A percentile compares a stretch with the other conserved stretches of the same genome.
phyloP scores from a whole-genome alignment of 37 sponge, comb jelly and placozoan species.

The Spongilla lacustris region DNA sequence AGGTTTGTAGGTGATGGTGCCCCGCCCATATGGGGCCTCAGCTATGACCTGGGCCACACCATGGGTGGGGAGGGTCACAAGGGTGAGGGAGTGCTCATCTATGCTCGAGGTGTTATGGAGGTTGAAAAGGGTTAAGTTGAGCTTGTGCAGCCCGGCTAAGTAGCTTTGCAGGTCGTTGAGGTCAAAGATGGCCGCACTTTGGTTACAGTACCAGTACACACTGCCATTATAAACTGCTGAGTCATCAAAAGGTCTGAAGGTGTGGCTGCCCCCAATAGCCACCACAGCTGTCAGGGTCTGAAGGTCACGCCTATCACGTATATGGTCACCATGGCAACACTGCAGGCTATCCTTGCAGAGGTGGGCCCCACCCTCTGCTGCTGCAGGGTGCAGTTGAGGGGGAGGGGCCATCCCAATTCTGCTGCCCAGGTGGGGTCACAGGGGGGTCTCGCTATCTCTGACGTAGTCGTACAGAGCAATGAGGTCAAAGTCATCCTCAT shows the following conservation, averaged over 20 bases:
- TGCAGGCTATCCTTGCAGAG: conserved; percentile 59
- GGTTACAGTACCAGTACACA: conserved; percentile 51
- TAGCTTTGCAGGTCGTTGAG: conserved; percentile 71
- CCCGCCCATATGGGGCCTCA: neutral
- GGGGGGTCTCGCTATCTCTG: conserved; percentile 54
- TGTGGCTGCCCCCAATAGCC: conserved; percentile 8
- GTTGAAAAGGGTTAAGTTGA: conserved; percentile 59
- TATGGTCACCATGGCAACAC: conserved; percentile 56
- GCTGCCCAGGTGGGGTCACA: conserved; percentile 68
- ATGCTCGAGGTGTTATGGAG: conserved; percentile 56
- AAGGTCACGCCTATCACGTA: conserved; percentile 57
- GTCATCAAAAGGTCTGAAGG: conserved; percentile 68
- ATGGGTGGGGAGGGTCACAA: conserved; percentile 18
- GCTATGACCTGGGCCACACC: conserved; percentile 18
- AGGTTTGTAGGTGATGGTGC: conserved; percentile 62
- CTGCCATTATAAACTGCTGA: conserved; percentile 16
- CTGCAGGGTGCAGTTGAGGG: conserved; percentile 10
- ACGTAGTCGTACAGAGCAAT: conserved; percentile 58
- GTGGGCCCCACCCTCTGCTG: conserved; percentile 56
- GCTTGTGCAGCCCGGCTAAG: conserved; percentile 3
- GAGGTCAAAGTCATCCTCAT: conserved; percentile 85
- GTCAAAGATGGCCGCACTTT: conserved; percentile 62
- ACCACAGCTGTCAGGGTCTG: conserved; percentile 60
- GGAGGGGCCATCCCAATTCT: conserved; percentile 68
- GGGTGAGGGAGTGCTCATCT: conserved; percentile 50